Conservation (phyloP, 1,140 invertebrate species). For the Musca vetustissima region DNA sequence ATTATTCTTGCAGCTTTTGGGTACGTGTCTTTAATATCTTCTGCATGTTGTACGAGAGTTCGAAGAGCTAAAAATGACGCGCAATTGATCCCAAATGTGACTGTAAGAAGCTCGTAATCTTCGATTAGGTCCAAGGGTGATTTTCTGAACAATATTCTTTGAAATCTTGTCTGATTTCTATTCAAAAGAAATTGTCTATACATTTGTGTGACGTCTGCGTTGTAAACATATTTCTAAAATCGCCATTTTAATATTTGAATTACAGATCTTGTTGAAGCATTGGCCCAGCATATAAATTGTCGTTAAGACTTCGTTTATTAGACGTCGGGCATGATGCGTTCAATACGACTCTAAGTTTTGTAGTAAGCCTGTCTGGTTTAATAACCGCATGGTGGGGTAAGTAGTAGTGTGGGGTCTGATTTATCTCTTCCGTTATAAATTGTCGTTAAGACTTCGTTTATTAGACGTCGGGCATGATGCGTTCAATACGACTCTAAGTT, state of each 20-base stretch:
- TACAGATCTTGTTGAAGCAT: background rate
- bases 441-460: background rate
- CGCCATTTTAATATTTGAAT: background rate
- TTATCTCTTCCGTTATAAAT: too few relatives aligned
- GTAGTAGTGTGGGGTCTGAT: too few relatives aligned
- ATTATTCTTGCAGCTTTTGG: too few relatives aligned
- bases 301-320: too few relatives aligned
- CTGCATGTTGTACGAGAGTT: too few relatives aligned
- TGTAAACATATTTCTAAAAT: background rate
- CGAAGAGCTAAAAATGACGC: too few relatives aligned
- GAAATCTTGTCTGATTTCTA: background rate
- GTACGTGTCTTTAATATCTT: too few relatives aligned
- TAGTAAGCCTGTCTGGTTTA: too few relatives aligned
- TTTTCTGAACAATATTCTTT: constrained; percentile 11
- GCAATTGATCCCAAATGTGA: too few relatives aligned
- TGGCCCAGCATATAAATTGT: background rate
- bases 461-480: background rate
- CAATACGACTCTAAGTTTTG: too few relatives aligned
- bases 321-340: too few relatives aligned
- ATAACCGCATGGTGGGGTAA: too few relatives aligned
- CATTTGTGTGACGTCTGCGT: background rate
- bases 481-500: background rate
- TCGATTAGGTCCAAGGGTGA: background rate
- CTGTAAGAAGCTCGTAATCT: background rate
- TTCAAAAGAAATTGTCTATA: background rate